phyloP scores from a whole-genome alignment of 2,113 vertebrate genomes.

The Barnardius zonarius region DNA sequence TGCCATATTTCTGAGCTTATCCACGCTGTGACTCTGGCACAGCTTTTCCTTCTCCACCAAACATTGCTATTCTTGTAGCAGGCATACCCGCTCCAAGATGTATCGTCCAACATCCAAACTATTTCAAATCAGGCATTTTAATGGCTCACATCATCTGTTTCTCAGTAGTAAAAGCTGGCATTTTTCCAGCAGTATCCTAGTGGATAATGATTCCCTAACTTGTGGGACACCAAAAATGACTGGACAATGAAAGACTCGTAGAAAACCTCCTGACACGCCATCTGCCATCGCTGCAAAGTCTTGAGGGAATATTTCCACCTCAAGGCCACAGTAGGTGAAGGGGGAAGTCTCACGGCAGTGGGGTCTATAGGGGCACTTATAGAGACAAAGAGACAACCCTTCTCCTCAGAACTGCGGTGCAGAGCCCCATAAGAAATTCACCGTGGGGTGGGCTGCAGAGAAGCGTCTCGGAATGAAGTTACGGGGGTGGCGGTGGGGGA shows the following conservation, averaged over 20 bases:
- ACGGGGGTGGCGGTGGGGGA: fast-evolving
- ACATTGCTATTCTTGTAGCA: background rate
- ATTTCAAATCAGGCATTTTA: background rate
- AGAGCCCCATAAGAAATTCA: background rate
- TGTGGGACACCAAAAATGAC: background rate
- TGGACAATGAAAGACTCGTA: fast-evolving
- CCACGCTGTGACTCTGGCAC: background rate
- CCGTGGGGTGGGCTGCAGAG: fast-evolving
- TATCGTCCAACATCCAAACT: fast-evolving
- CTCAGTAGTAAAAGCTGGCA: background rate
- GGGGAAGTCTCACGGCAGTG: fast-evolving
- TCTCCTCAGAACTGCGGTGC: background rate
- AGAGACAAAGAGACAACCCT: background rate
- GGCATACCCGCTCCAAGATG: fast-evolving
- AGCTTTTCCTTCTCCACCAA: background rate
- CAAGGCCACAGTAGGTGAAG: background rate
- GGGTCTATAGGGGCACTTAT: fast-evolving
- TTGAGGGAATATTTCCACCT: background rate
- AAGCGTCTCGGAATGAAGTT: background rate
- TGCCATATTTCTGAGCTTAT: background rate
- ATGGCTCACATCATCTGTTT: background rate
- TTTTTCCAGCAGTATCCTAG: background rate
- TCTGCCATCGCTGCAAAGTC: fast-evolving
- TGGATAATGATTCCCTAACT: too few relatives aligned
- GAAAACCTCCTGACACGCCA: background rate